Base-by-base conservation (phyloP, 2,797 vertebrate genomes). In the Ciconia nigra region DNA sequence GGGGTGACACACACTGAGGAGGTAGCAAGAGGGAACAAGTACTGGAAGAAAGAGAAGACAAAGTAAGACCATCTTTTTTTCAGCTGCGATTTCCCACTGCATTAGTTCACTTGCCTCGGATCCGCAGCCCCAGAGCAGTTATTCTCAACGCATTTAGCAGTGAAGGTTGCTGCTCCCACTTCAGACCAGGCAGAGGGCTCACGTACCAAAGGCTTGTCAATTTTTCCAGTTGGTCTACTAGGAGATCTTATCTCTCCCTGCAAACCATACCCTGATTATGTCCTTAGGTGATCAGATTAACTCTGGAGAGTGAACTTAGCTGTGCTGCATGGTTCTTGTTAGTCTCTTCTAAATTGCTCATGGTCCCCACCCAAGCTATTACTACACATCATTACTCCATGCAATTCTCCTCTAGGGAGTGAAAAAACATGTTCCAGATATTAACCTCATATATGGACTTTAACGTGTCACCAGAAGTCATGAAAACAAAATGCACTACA, bases 371-470 rank as follows among this genome's bases (percentile, higher is more conserved):
- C 90, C 92, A 89, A 76, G 63, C 72, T 66, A 80, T 95, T 94
- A 89, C 82, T 80, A 24, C 76, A 83, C 74, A 35, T 79, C 39
- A 89, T 87, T 92, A 96, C 89, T 85, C 96, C 91, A 94, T 61
- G 35, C 87, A 66, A 5, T 84, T 69, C 87, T 74, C 79, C 96
- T 92, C 92, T 35, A 52, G 92, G 87, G 84, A 96, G 47, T 22
- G 44, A 81, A 94, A 92, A 96, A 77, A 37, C 62, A 77, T 47
- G 87, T 91, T 93, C 71, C 84, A 77, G 63, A 89, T 82, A 95
- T 92, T 92, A 96, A 91, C 81, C 77, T 89, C 84, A 9, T 80
- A 65, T 21, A 70, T 3, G 9, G 87, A 82, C 87, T 91, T 57
- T 63, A 94, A 90, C 87, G 78, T 96, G 95, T 55, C 90, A 94